Base-by-base conservation (phyloP, 1,140 invertebrate species). In the Sipha flava region DNA sequence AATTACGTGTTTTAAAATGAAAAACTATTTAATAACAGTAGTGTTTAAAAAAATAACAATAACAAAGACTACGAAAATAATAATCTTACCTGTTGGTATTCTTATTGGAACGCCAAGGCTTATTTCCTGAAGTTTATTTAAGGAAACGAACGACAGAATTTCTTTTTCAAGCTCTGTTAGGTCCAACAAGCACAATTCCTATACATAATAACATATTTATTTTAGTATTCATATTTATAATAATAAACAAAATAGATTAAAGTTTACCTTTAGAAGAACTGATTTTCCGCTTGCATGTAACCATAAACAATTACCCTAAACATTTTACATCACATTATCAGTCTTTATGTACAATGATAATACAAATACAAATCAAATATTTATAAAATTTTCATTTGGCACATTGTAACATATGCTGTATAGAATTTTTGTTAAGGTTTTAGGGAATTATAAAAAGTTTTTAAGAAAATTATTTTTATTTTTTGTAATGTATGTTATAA, bases 231-330 rank as follows among this genome's bases (percentile, higher is more conserved):
- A 14, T 1, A 43, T 1, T 18, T 12, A 21, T 16, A 23, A 45
- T 26, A 66, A 66, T 2, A 66, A 21, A 59, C 29, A 59, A 26
- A 40, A 23, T 43, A 16, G 3, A 16, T 31, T 72, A 10, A 57
- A 26, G 23, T 26, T 77, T 77, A 77, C 73, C 52, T 77, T 77
- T 37, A 96, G 87, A 40, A 90, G 88, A 80, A 96, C 91, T 81
- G 90, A 89, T 75, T 92, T 90, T 34, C 93, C 93, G 79, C 88
- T 88, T 64, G 92, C 90, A 81, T 92, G 93, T 84, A 88, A 90
- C 95, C 95, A 97, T 81, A 89, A 88, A 87, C 91, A 94, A 84
- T 92, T 91, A 82, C 92, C 93, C 94, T 96, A 87, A 79, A 87
- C 57, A 79, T 66, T 16, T 1, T 40, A 40, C 12, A 14, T 4